Evolutionary conservation across 1,140 invertebrate species (phyloP), one percentile per base, ranked within the genome.

Genomic region (Cotesia glomerata): DNA sequence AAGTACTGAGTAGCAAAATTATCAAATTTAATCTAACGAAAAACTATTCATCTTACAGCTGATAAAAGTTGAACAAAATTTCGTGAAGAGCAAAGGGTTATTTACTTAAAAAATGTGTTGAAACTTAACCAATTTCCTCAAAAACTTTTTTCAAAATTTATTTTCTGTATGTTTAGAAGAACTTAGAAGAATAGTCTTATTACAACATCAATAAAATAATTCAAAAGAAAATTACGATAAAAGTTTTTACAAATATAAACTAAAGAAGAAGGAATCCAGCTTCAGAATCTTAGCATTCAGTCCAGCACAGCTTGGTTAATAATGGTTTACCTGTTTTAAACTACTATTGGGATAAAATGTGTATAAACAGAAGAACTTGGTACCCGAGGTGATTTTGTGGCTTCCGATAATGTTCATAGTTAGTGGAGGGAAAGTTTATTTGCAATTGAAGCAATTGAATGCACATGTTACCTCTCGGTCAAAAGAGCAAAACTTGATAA

Each of bases 391-490:
- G 59, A 59, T 63, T 52, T 56, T 51, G 61, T 71, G 69, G 61
- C 49, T 71, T 65, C 49, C 69, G 39, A 61, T 71, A 71, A 71
- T 66, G 70, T 72, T 51, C 5, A 52, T 66, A 52, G 70, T 65
- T 72, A 32, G 34, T 34, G 32, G 34, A 75, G 74, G 75, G 67
- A 77, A 82, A 80, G 75, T 82, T 81, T 80, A 79, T 80, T 78
- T 77, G 73, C 70, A 77, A 79, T 79, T 69, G 75, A 54, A 76
- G 76, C 77, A 75, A 77, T 79, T 77, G 71, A 74, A 52, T 73
- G 76, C 79, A 79, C 78, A 78, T 81, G 78, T 79, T 78, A 75
- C 77, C 74, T 39, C 52, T 59, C 49, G 74, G 77, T 73, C 63
- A 71, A 66, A 58, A 59, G 32, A 65, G 54, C 61, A n/a, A 66